Evolutionary conservation across 2,888 invertebrate genomes (phyloP), one percentile per base, ranked within the genome.

Genomic region (Aplocera efformata): DNA sequence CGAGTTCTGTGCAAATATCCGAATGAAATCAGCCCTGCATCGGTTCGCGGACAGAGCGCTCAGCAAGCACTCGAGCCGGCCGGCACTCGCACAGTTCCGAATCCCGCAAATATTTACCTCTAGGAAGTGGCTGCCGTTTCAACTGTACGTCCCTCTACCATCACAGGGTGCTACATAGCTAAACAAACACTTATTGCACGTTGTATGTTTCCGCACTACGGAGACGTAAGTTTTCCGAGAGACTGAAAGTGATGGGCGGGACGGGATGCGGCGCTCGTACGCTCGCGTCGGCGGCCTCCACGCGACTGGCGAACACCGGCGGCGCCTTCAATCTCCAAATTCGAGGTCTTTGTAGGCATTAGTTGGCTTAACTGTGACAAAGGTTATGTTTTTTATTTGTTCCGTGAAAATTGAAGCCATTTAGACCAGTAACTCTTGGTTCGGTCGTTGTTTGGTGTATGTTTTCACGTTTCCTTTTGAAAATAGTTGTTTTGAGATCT

Each of bases 51-150:
- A 48, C 53, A 50, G 56, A 63, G 52, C 35, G 56, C 45, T 63
- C 54, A 46, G 56, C 58, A 63, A 70, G 62, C 58, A 68, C 58
- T 64, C 46, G 52, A 62, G 54, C 50, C 55, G 60, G 56, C 58
- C 58, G 55, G 47, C 60, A 60, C 55, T 43, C 51, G 52, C 46
- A 50, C 49, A 50, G 50, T 50, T 42, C 42, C 44, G 50, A 51
- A 55, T 57, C 53, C 60, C 57, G 70, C 68, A 72, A 80, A 79
- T 84, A 81, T 83, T 85, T 85, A 85, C 84, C 84, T 79, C 72
- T 56, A 57, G 64, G 59, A 67, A 60, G 67, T 59, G 65, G 69
- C 61, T 74, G 49, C 40, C 60, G 61, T 63, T 67, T 67, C 67
- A 63, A 66, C 69, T 70, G 70, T 60, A 60, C 55, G 58, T 36